Percentiles rank a stretch among this genome's conserved stretches.
phyloP scores from a whole-genome alignment of 1,140 invertebrate species.

The Copidosoma floridanum region DNA sequence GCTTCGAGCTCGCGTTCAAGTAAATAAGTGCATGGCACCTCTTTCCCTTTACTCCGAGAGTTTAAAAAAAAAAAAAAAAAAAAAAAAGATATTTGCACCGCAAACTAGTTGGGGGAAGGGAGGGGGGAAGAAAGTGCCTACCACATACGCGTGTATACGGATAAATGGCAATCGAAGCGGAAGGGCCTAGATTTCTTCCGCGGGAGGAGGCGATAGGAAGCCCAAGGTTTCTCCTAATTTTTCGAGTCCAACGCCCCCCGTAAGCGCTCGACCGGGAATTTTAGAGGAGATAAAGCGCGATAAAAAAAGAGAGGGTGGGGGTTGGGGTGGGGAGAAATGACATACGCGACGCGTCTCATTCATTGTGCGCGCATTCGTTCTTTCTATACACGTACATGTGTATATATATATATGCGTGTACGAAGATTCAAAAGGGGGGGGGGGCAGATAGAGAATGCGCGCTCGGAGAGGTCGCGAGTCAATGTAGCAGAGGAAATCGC shows the following conservation, averaged over 20 bases:
- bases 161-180: slow-evolving; percentile 9
- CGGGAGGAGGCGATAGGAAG: slow-evolving; percentile 3
- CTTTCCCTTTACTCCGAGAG: too few species aligned
- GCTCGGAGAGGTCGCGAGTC: slow-evolving; percentile 20
- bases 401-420: background rate
- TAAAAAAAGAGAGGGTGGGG: too few species aligned
- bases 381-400: background rate
- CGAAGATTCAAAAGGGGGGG: background rate
- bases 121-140: too few species aligned
- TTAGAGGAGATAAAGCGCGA: slow-evolving; percentile 27
- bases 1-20: too few species aligned
- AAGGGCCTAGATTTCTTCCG: slow-evolving; percentile 7
- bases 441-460: background rate
- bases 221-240: slow-evolving; percentile 33
- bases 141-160: too few species aligned
- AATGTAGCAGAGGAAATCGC: slow-evolving; percentile 27
- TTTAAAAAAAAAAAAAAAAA: too few species aligned
- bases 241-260: background rate
- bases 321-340: too few species aligned
- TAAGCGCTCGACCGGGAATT: slow-evolving; percentile 22
- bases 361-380: slow-evolving; percentile 31
- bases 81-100: too few species aligned
- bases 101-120: too few species aligned
- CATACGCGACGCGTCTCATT: slow-evolving; percentile 34
- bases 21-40: too few species aligned